phyloP scores from a whole-genome alignment of 2,113 vertebrate genomes.

The Bufo bufo region DNA sequence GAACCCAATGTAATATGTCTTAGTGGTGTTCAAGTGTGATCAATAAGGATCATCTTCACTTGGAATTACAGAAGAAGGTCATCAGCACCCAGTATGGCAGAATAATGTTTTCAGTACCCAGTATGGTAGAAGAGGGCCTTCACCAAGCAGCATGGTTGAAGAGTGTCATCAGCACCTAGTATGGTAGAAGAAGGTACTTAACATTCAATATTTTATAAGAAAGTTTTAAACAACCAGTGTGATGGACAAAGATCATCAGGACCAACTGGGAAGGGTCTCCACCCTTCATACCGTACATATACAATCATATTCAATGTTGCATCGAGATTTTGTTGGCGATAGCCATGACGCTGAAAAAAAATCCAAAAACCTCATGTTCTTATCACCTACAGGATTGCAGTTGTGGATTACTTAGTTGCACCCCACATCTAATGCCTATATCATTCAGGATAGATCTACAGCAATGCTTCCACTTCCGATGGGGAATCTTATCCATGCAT shows the following conservation, averaged over 20 bases:
- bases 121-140: neutral
- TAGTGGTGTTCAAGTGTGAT: too few species aligned
- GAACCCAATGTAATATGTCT: too few species aligned
- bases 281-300: neutral
- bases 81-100: too few species aligned
- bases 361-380: neutral
- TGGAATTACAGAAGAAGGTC: neutral
- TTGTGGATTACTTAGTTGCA: neutral
- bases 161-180: neutral
- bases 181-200: too few species aligned
- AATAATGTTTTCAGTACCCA: neutral
- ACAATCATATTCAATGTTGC: neutral
- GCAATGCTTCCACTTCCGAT: neutral
- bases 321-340: neutral
- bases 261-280: too few species aligned
- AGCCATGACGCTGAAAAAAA: neutral
- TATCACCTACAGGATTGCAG: neutral
- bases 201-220: too few species aligned
- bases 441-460: neutral
- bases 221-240: too few species aligned
- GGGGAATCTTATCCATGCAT: neutral
- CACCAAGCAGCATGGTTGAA: neutral
- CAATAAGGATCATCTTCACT: too few species aligned
- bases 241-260: too few species aligned
- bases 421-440: neutral